phyloP scores from a whole-genome alignment of 2,888 invertebrate species.

The Subacronicta megacephala region DNA sequence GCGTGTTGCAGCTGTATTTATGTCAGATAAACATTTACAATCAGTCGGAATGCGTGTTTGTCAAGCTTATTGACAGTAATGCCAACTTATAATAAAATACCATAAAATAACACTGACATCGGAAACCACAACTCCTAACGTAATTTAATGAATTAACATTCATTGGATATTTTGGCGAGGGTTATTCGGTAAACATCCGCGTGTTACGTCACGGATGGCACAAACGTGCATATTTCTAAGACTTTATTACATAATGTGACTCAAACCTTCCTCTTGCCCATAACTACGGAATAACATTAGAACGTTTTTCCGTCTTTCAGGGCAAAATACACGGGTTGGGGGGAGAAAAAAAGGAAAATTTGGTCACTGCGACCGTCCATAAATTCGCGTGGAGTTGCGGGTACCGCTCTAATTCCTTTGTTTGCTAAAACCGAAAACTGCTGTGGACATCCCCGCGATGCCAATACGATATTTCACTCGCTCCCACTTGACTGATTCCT shows the following conservation, averaged over 20 bases:
- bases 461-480: constrained; percentile 81
- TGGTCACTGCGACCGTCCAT: constrained; percentile 80
- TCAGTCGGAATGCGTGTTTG: constrained; percentile 48
- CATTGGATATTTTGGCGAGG: constrained; percentile 55
- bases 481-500: constrained; percentile 79
- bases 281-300: constrained; percentile 68
- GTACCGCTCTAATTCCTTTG: constrained; percentile 86
- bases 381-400: constrained; percentile 79
- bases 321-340: constrained; percentile 65
- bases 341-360: constrained; percentile 72
- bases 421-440: constrained; percentile 86
- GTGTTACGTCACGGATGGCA: constrained; percentile 45
- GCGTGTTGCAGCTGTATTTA: constrained; percentile 52
- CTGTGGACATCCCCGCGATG: constrained; percentile 74
- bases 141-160: constrained; percentile 58
- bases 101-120: constrained; percentile 39
- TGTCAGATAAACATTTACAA: constrained; percentile 43
- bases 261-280: constrained; percentile 55
- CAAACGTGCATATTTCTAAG: constrained; percentile 61
- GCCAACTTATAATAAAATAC: constrained; percentile 46
- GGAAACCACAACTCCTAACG: constrained; percentile 43
- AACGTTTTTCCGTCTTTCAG: constrained; percentile 71
- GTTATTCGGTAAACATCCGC: constrained; percentile 49
- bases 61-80: constrained; percentile 51
- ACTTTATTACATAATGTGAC: constrained; percentile 68